A percentile compares a stretch with the other conserved stretches of the same genome.
phyloP scores from a whole-genome alignment of 2,888 invertebrate species.

The Drosophila acutilabella region DNA sequence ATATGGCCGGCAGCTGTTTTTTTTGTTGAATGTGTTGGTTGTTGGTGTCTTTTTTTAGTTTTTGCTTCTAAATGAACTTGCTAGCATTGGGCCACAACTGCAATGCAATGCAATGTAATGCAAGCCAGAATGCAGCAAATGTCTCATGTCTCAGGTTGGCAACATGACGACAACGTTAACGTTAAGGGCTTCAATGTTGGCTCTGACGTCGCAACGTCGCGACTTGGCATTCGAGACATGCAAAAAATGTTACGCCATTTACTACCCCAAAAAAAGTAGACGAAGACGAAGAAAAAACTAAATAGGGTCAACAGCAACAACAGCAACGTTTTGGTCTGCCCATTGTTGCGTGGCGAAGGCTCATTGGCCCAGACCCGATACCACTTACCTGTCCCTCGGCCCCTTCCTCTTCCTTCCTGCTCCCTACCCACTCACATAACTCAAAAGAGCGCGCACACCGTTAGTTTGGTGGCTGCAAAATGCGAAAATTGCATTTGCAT shows the following conservation, averaged over 20 bases:
- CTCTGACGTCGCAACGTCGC: slow-evolving; percentile 17
- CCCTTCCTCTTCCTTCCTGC: neutral
- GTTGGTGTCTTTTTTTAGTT: slow-evolving; percentile 33
- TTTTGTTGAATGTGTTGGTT: slow-evolving; percentile 22
- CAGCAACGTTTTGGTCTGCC: slow-evolving; percentile 36
- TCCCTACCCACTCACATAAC: slow-evolving; percentile 62
- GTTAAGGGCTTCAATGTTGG: slow-evolving; percentile 44
- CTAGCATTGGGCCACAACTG: slow-evolving; percentile 60
- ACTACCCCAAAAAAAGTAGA: slow-evolving; percentile 40
- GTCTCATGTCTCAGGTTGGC: slow-evolving; percentile 64
- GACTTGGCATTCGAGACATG: slow-evolving; percentile 56
- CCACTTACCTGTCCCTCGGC: slow-evolving; percentile 1
- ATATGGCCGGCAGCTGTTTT: slow-evolving; percentile 72
- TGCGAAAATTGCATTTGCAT: slow-evolving; percentile 80
- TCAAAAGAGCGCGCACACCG: slow-evolving; percentile 82
- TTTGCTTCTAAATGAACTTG: slow-evolving; percentile 80
- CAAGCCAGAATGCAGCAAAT: slow-evolving; percentile 64
- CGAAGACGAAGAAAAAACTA: slow-evolving; percentile 59
- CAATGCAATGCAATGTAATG: slow-evolving; percentile 46
- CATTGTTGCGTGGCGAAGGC: slow-evolving; percentile 78
- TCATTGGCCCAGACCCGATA: slow-evolving; percentile 67
- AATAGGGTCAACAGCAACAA: slow-evolving; percentile 51
- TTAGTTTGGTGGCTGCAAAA: slow-evolving; percentile 68
- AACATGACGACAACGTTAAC: slow-evolving; percentile 74
- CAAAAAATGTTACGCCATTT: slow-evolving; percentile 80